Evolutionary conservation across 2,797 vertebrate species (phyloP).

Genomic region (Antennarius maculatus): DNA sequence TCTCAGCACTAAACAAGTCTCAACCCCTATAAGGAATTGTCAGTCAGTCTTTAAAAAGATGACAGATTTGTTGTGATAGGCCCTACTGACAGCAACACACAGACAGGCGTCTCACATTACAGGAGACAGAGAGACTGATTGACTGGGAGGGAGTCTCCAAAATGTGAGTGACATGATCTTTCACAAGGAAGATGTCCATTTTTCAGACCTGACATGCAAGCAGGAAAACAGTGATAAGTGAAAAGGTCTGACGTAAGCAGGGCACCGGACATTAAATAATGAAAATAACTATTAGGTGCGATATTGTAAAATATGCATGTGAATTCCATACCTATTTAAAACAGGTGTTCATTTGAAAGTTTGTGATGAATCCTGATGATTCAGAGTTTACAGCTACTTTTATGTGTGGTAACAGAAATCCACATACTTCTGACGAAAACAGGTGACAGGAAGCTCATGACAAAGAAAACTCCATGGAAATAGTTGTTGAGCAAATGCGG

Average conservation of each 20-base stretch:
- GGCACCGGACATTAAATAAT: too few relatives aligned
- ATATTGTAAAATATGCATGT: too few relatives aligned
- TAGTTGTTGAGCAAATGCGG: neutral
- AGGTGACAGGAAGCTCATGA: neutral
- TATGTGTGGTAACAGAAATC: too few relatives aligned
- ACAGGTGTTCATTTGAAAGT: neutral
- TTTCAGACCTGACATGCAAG: constrained; percentile 19
- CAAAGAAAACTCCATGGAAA: neutral
- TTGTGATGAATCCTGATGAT: neutral
- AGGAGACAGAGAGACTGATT: constrained; percentile 44
- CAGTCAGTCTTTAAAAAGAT: constrained; percentile 48
- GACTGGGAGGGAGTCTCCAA: constrained; percentile 44
- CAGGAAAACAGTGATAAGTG: too few relatives aligned
- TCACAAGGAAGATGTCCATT: constrained; percentile 13
- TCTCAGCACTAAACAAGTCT: constrained; percentile 40
- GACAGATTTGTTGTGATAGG: constrained; percentile 66
- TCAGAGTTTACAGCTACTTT: too few relatives aligned
- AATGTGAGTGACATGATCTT: constrained; percentile 35
- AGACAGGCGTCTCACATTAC: constrained; percentile 63
- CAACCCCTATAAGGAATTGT: constrained; percentile 47
- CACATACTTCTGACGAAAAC: neutral
- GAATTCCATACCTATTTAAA: too few relatives aligned
- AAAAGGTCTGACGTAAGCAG: too few relatives aligned
- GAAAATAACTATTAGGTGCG: too few relatives aligned
- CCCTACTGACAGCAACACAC: constrained; percentile 56